Base-by-base conservation (phyloP, 2,888 invertebrate genomes). In the Drosophila silvestris region DNA sequence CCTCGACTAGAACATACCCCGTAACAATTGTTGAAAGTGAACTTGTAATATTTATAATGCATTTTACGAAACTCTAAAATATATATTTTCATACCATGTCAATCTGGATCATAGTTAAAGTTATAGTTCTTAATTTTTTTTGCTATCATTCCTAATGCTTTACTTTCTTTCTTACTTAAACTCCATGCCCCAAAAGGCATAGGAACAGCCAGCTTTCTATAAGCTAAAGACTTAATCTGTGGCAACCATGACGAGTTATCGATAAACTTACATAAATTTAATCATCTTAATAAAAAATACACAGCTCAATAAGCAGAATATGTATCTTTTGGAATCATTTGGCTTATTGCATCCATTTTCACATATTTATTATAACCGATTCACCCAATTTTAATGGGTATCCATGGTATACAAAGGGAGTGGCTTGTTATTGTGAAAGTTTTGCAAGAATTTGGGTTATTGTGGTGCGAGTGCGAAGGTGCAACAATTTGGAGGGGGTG, bases 361-460 rank as follows among this genome's bases (percentile, higher is more conserved):
- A 12, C 16, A 26, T 5, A 5, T 44, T 32, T 10, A 32, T 32
- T 7, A 44, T 33, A 22, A 32, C 44, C 44, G 10, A 6, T 58
- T 26, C 16, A 10, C 6, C 4, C 32, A 41, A 16, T 44, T 47
- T n/a, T 22, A 58, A 16, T 44, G 58, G 26, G 58, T 32, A 44
- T 44, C 22, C 9, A 33, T 41, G 30, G 22, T 30, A 44, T 10
- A 58, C 16, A 58, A 44, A 32, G 22, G 65, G 30, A 54, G 66
- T 56, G 61, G 33, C 66, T 82, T 70, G 70, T 69, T 78, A 61
- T 77, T 77, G 70, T 71, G 61, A 70, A 85, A 88, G 83, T 85
- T 88, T 74, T 75, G 81, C 77, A 85, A 88, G 89, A 81, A 81
- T 83, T 88, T 83, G 51, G 59, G 60, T 44, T 71, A 57, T 68